Conservation (phyloP, 2,113 vertebrate species). For the Steatornis caripensis region DNA sequence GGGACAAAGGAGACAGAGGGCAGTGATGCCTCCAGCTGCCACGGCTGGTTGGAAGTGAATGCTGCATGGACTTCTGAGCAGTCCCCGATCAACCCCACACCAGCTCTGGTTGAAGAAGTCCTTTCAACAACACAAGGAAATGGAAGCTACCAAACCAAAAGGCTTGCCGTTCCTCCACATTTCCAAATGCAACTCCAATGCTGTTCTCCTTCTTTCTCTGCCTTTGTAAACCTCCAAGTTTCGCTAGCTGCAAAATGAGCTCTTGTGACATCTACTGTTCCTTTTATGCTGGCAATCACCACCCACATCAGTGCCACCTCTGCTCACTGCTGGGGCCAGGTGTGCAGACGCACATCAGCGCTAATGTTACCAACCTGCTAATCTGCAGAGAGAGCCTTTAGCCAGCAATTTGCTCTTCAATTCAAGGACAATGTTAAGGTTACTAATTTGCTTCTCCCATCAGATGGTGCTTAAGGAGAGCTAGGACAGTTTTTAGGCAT, state of each 20-base stretch:
- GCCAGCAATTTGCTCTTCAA: neutral
- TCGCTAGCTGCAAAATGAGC: neutral
- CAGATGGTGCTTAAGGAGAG: neutral
- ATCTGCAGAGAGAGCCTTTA: neutral
- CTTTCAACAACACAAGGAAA: neutral
- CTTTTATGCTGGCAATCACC: neutral
- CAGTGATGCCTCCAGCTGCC: neutral
- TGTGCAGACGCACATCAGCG: neutral
- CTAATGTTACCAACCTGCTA: neutral
- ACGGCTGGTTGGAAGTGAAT: accelerated
- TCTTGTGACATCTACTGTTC: neutral
- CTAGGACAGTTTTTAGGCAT: neutral
- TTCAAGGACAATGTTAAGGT: neutral
- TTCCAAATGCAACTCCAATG: neutral
- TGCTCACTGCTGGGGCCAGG: neutral
- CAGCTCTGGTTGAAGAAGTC: neutral
- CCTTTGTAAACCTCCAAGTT: neutral
- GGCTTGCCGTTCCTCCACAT: neutral
- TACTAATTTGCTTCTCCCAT: neutral
- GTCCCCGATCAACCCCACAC: accelerated
- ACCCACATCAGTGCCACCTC: neutral
- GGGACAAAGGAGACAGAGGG: neutral
- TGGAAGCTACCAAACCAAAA: neutral
- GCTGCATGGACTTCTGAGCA: neutral
- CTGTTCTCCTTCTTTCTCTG: neutral